These are phyloP conservation scores for Astatotilapia flaviijosephi DNA, from an alignment of 2,113 vertebrate genomes.

Conservation along the genomic window DNA sequence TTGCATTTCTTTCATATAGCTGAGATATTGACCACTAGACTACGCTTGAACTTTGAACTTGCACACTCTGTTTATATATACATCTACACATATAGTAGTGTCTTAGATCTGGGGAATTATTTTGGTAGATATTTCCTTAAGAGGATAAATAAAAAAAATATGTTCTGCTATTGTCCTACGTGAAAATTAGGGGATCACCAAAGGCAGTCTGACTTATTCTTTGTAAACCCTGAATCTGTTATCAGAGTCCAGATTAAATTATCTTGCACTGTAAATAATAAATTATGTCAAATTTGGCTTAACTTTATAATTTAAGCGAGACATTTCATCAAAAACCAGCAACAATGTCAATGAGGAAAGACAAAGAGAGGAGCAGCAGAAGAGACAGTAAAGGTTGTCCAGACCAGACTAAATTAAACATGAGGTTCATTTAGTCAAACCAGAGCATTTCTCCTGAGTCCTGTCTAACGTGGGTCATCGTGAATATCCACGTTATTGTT, in stretches of 20 bases:
- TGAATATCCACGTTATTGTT: slow-evolving; percentile 31
- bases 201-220: background rate
- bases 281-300: background rate
- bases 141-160: background rate
- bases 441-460: slow-evolving; percentile 13
- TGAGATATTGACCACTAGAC: background rate
- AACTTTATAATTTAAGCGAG: background rate
- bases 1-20: background rate
- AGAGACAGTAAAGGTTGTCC: background rate
- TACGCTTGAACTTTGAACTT: background rate
- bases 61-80: background rate
- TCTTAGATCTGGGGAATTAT: background rate
- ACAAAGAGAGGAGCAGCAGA: background rate
- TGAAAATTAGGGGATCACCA: background rate
- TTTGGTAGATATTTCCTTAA: background rate
- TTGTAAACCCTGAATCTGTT: background rate
- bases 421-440: slow-evolving; percentile 7
- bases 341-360: background rate
- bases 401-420: background rate
- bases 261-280: background rate
- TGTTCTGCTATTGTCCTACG: background rate
- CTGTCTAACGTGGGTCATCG: background rate
- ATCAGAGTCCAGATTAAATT: background rate
- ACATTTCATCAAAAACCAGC: background rate
- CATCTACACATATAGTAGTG: background rate